Evolutionary conservation across 2,113 vertebrate species (phyloP), one percentile per base, ranked within the genome.

Genomic region (Pygoscelis antarcticus): DNA sequence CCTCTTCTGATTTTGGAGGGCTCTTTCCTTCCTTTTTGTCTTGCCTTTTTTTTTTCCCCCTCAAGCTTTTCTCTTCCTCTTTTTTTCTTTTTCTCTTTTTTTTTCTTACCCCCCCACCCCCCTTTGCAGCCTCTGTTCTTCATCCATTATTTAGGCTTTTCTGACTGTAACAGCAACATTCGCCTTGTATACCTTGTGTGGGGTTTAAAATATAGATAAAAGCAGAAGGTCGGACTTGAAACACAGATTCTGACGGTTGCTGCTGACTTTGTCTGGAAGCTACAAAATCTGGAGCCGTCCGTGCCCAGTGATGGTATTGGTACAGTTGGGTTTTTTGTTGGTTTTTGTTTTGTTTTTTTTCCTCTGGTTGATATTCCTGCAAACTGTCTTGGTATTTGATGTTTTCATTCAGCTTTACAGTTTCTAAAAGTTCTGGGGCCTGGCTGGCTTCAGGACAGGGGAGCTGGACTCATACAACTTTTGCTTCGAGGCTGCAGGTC

Each of bases 151-250:
- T 99, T 98, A 99, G 97, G 95, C 60, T 89, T 62, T 95, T 95
- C 98, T 98, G 98, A 98, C 98, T 98, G 98, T 99, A 99, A 99
- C 98, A 99, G 99, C 98, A 98, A 97, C 96, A 95, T 95, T 98
- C 98, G 98, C 98, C 98, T 98, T 99, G 98, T 98, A 98, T 99
- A 99, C 98, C 99, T 99, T 99, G 98, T 99, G 99, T 99, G 99
- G 98, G 98, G 98, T 98, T 99, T 99, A 99, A 99, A 99, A 99
- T 99, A 99, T 99, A 99, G 99, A 99, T 99, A 99, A 99, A 99
- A 99, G 99, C 98, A 98, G 98, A 99, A 99, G 98, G 99, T 98
- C 94, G 94, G 97, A 98, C 98, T 99, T 99, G 98, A 99, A 99
- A 99, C 98, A 98, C 93, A 52, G 91, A 96, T 95, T 94, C 95